A percentile compares a stretch with the other conserved stretches of the same genome.
Evolutionary conservation across 2,113 vertebrate species (phyloP).

Genomic region (Cephalopholis sonnerati): DNA sequence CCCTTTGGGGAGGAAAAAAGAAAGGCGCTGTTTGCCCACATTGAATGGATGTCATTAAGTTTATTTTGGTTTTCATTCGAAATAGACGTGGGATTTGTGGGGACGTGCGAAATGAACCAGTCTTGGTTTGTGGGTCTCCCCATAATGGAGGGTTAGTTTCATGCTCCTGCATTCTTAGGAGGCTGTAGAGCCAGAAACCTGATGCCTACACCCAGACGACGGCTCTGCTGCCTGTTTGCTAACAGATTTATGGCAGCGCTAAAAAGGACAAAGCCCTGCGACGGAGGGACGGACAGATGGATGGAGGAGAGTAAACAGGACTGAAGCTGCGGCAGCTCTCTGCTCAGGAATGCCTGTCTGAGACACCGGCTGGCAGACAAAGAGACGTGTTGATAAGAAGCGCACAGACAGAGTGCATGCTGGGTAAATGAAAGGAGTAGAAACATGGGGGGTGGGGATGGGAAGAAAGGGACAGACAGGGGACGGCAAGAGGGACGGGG

Average conservation of each 20-base stretch:
- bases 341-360: conserved; percentile 69
- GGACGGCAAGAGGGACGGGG: not conserved
- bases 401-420: conserved; percentile 56
- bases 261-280: conserved; percentile 82
- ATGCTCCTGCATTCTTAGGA: conserved; percentile 81
- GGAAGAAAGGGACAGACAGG: conserved; percentile 14
- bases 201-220: conserved; percentile 81
- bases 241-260: conserved; percentile 85
- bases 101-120: conserved; percentile 71
- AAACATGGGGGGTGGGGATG: conserved; percentile 36
- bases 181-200: conserved; percentile 81
- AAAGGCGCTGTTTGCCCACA: conserved; percentile 76
- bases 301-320: conserved; percentile 68
- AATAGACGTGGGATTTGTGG: conserved; percentile 85
- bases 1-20: conserved; percentile 55
- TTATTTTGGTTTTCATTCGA: conserved; percentile 87
- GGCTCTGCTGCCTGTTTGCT: conserved; percentile 82
- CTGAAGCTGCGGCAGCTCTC: conserved; percentile 58
- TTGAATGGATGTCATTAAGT: conserved; percentile 86
- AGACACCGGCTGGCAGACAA: conserved; percentile 72
- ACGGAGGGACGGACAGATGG: conserved; percentile 65
- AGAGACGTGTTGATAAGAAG: conserved; percentile 72
- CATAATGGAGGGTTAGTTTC: conserved; percentile 84
- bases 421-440: conserved; percentile 65
- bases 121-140: conserved; percentile 81